phyloP scores from a whole-genome alignment of 2,797 vertebrate genomes.

The Enteromius afrohamiltoni region DNA sequence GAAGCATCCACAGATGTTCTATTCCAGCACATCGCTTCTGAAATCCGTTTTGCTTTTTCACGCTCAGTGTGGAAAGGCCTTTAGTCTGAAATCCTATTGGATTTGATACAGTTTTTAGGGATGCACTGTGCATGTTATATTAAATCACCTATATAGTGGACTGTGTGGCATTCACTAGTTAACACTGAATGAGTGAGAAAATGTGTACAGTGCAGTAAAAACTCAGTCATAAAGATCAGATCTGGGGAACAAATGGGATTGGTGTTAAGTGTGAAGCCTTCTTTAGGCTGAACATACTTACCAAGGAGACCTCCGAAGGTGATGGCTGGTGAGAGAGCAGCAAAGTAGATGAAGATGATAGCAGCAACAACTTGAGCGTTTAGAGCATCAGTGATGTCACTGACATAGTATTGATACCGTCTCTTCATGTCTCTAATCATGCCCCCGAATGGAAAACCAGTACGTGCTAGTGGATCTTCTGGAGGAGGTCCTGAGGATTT shows the following conservation, averaged over 20 bases:
- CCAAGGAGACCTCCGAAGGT: slow-evolving; percentile 94
- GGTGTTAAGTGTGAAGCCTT: background rate
- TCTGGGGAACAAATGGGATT: background rate
- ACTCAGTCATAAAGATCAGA: background rate
- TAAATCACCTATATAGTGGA: background rate
- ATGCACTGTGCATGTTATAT: background rate
- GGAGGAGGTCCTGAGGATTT: slow-evolving; percentile 56
- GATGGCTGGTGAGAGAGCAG: slow-evolving; percentile 91
- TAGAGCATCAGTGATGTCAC: slow-evolving; percentile 90
- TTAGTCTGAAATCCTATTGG: background rate
- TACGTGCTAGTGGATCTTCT: slow-evolving; percentile 87
- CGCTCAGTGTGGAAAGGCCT: no score
- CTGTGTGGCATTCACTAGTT: background rate
- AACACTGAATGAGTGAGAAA: background rate
- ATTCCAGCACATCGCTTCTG: no score
- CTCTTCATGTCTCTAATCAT: slow-evolving; percentile 85
- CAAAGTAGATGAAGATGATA: slow-evolving; percentile 97
- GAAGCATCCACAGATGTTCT: no score
- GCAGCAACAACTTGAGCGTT: slow-evolving; percentile 89
- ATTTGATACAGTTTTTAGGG: background rate
- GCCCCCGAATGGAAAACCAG: slow-evolving; percentile 86
- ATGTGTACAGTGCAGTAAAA: background rate
- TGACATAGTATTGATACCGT: slow-evolving; percentile 90
- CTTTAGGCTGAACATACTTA: slow-evolving; percentile 63
- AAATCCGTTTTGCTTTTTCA: no score